A percentile compares a stretch with the other conserved stretches of the same genome.
These are phyloP conservation scores for Bedellia somnulentella DNA, from an alignment of 2,888 invertebrate genomes.

Conservation along the genomic window DNA sequence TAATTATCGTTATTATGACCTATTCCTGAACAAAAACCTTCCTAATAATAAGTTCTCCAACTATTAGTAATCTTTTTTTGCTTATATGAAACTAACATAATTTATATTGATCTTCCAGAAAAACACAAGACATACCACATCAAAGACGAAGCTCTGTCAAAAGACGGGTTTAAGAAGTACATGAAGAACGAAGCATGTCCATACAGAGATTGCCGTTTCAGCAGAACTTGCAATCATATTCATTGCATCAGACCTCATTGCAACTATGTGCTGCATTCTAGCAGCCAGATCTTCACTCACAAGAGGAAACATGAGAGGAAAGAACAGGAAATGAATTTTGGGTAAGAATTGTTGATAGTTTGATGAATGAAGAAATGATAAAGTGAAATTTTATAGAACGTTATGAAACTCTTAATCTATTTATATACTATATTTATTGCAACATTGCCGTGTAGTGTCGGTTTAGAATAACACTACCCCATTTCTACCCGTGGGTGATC, in stretches of 20 bases:
- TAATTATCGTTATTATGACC: no score
- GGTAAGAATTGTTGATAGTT: slow-evolving; percentile 71
- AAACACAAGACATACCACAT: slow-evolving; percentile 99
- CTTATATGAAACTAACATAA: no score
- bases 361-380: no score
- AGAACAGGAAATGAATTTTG: slow-evolving; percentile 86
- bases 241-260: slow-evolving; percentile 96
- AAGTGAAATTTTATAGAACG: no score
- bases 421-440: no score
- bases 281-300: slow-evolving; percentile 95
- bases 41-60: no score
- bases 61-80: no score
- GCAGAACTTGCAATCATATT: slow-evolving; percentile 95
- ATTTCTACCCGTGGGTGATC: no score
- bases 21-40: no score
- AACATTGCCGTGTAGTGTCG: no score
- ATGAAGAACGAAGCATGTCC: slow-evolving; percentile 95
- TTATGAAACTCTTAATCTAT: no score
- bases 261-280: slow-evolving; percentile 94
- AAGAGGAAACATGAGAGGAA: slow-evolving; percentile 96
- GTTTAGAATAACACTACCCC: no score
- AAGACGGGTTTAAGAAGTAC: slow-evolving; percentile 98
- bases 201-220: slow-evolving; percentile 90
- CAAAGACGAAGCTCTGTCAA: slow-evolving; percentile 92
- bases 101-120: slow-evolving; percentile 74